Evolutionary conservation across 2,888 invertebrate genomes (phyloP).

Genomic region (Lasioglossum zephyrum): DNA sequence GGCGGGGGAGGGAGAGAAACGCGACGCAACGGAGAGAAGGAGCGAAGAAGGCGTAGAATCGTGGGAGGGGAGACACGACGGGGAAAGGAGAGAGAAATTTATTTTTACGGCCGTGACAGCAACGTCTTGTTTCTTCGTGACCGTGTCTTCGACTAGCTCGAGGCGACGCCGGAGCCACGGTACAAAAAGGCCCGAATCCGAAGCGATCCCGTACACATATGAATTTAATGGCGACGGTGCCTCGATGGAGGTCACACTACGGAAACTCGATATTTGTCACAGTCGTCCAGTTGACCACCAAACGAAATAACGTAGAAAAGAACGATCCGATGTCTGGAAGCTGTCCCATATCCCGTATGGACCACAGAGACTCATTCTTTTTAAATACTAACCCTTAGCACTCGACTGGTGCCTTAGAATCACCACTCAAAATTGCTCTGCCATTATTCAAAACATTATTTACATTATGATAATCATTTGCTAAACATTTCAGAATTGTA

Average conservation of each 20-base stretch:
- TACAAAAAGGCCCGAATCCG: conserved; percentile 57
- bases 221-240: conserved; percentile 47
- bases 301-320: conserved; percentile 4
- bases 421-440: too few relatives aligned
- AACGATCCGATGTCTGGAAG: not conserved
- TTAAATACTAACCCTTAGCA: not conserved
- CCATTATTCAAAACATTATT: too few relatives aligned
- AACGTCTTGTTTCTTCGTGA: conserved; percentile 64
- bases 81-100: conserved; percentile 66
- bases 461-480: too few relatives aligned
- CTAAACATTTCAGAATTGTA: too few relatives aligned
- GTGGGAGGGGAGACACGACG: not conserved
- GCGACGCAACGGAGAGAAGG: too few relatives aligned
- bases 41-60: conserved; percentile 10
- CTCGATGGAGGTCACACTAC: conserved; percentile 54
- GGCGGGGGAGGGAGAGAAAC: conserved; percentile 5
- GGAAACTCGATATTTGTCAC: conserved; percentile 63
- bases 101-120: conserved; percentile 72
- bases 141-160: conserved; percentile 55
- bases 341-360: not conserved
- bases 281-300: conserved; percentile 26
- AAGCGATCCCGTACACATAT: conserved; percentile 45
- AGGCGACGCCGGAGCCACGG: conserved; percentile 17
- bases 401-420: too few relatives aligned
- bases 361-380: not conserved